Base-by-base conservation (phyloP, 2,113 vertebrate species). In the Xenopus borealis region DNA sequence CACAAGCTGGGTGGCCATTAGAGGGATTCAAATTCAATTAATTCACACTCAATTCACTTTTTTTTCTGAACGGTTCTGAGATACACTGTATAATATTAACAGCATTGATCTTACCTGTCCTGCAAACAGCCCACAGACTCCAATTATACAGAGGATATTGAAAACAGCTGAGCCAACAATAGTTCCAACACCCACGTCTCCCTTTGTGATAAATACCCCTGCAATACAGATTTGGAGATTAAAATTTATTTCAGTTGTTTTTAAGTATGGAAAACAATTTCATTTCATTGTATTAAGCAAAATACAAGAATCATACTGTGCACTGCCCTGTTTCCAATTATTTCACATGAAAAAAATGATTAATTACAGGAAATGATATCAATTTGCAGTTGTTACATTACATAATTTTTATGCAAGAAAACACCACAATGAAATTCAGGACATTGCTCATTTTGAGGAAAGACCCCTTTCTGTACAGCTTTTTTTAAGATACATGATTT, bases 181-280 rank as follows among this genome's bases (percentile, higher is more conserved):
- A 81, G 97, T 99, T 70, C 97, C 97, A 20, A 99, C 96, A 1
- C 97, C 97, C 3, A 99, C 96, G 0, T 99, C 97, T 11, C 97
- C 96, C 86, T 98, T 98, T 59, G 97, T 97, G 84, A 99, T 95
- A 85, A 99, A 99, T 79, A 99, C 97, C 27, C 96, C 97, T 99
- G 89, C 16, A 85, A 85, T 81, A 88, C 87, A 72, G 78, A 58
- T 61, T 45, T 20, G 73, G 12, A 16, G 53, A 55, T 55, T 55
- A n/a, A 16, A 3, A 9, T 55, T 55, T 55, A 3, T 55, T n/a
- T 55, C 53, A 16, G 18, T n/a, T 61, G 1, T 61, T 23, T 23
- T 59, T 44, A 17, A 16, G 23, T 3, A 27, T 10, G 40, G 17
- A 18, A 46, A 8, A 7, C 3, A 3, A 44, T 45, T 65, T 65